Evolutionary conservation across 2,888 invertebrate genomes (phyloP).

Genomic region (Marasmarcha lunaedactyla): DNA sequence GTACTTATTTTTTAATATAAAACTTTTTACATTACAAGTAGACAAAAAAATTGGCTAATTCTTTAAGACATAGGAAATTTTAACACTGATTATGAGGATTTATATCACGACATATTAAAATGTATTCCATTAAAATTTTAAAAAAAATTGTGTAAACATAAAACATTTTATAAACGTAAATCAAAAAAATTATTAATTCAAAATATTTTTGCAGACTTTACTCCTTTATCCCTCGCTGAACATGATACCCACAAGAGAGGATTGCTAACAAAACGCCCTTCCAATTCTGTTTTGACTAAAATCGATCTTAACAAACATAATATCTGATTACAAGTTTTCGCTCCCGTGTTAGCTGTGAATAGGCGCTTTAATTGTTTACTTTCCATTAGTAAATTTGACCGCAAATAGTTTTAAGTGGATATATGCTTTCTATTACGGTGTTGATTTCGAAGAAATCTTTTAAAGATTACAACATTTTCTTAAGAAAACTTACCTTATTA

Average conservation of each 20-base stretch:
- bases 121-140: neutral
- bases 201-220: slow-evolving; percentile 26
- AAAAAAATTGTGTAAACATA: neutral
- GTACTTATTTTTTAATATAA: too few species aligned
- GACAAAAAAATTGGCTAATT: too few species aligned
- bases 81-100: too few species aligned
- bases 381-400: slow-evolving; percentile 3
- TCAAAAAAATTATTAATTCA: neutral
- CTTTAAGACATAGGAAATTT: too few species aligned
- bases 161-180: neutral
- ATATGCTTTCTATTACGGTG: too few species aligned
- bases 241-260: slow-evolving; percentile 56
- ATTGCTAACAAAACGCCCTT: slow-evolving; percentile 56
- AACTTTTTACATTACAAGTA: too few species aligned
- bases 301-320: slow-evolving; percentile 30
- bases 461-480: too few species aligned
- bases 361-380: neutral
- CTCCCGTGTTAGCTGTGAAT: slow-evolving; percentile 5
- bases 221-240: slow-evolving; percentile 42
- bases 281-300: slow-evolving; percentile 68
- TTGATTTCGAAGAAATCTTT: too few species aligned
- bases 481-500: too few species aligned
- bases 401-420: slow-evolving; percentile 1
- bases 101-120: too few species aligned
- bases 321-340: slow-evolving; percentile 43